Conservation (phyloP, 2,797 vertebrate species). For the Squalus acanthias region DNA sequence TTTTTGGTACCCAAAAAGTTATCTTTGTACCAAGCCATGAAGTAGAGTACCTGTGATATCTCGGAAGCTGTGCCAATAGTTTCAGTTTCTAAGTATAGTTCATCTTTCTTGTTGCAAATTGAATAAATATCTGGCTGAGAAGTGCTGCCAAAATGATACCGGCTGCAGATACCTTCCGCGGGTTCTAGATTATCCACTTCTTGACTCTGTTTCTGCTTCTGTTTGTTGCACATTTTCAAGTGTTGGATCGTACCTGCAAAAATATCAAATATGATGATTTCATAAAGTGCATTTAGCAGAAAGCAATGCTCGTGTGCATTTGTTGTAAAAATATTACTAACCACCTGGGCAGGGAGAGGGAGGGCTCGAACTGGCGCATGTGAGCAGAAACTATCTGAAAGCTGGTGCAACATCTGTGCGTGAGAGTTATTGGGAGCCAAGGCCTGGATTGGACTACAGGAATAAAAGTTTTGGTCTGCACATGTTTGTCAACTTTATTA, state of each 20-base stretch:
- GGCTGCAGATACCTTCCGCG: not conserved
- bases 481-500: not conserved
- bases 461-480: not conserved
- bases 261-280: not conserved
- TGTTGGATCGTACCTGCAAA: not conserved
- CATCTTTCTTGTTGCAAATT: constrained; percentile 1
- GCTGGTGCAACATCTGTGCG: not conserved
- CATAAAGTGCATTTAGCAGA: not conserved
- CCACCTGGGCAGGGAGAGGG: not conserved
- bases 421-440: not conserved
- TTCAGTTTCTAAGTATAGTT: not conserved
- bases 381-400: not conserved
- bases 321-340: not conserved
- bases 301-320: not conserved
- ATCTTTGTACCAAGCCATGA: not conserved
- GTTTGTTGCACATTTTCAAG: not conserved
- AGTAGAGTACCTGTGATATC: constrained; percentile 6
- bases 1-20: not conserved
- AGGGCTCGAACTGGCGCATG: not conserved
- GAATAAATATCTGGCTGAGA: not conserved
- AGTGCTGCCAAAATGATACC: not conserved
- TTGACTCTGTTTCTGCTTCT: not conserved
- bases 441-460: not conserved
- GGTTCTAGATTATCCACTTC: not conserved
- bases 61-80: not conserved